Conservation (phyloP, 2,888 invertebrate genomes). For the Xestia sexstrigata region DNA sequence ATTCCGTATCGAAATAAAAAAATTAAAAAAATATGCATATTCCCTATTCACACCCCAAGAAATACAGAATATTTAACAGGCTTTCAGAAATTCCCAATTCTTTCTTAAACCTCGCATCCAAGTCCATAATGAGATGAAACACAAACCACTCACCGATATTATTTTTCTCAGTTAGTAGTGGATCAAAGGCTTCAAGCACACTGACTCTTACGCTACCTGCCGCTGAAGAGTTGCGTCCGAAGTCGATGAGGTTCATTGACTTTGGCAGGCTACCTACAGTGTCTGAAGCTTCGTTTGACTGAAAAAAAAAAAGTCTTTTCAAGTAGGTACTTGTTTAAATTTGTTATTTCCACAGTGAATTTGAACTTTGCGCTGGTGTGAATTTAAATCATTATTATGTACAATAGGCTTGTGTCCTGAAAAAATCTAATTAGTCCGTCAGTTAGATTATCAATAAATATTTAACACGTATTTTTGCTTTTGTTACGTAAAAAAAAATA, state of each 20-base stretch:
- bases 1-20: no score
- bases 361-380: neutral
- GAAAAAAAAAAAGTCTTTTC: constrained; percentile 37
- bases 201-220: constrained; percentile 91
- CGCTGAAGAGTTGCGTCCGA: constrained; percentile 79
- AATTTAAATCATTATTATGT: neutral
- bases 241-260: constrained; percentile 87
- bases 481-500: no score
- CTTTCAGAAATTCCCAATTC: neutral
- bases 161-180: constrained; percentile 92
- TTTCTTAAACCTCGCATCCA: constrained; percentile 40
- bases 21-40: no score
- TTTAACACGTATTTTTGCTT: no score
- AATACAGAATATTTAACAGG: neutral
- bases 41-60: neutral
- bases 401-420: no score
- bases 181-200: constrained; percentile 97
- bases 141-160: constrained; percentile 90
- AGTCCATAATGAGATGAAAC: constrained; percentile 71
- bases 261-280: constrained; percentile 82
- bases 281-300: constrained; percentile 86
- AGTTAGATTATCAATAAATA: no score
- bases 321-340: neutral
- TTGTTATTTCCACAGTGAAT: neutral
- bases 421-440: no score